Conservation (phyloP, 2,113 vertebrate species). For the Proteles cristata region DNA sequence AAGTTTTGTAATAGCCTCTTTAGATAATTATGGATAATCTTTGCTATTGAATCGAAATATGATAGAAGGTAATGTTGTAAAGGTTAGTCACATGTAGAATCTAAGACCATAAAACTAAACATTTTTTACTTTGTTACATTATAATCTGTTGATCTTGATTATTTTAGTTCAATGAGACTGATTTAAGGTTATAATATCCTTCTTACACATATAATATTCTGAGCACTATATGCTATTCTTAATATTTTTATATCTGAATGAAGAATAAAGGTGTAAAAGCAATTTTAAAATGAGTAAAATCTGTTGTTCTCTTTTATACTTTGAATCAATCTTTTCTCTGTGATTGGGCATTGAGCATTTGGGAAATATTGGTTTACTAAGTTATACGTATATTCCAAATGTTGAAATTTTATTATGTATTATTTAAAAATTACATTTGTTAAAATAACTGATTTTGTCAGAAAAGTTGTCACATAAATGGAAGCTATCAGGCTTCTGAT, state of each 20-base stretch:
- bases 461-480: not conserved
- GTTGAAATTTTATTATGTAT: conserved; percentile 3
- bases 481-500: not conserved
- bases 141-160: not conserved
- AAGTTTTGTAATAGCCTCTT: not conserved
- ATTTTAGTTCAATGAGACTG: not conserved
- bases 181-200: not conserved
- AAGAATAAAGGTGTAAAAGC: not conserved
- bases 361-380: conserved; percentile 12
- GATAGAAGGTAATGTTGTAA: not conserved
- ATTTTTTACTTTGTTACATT: not conserved
- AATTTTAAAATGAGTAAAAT: not conserved
- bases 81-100: not conserved
- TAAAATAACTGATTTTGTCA: conserved; percentile 24
- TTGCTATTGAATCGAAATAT: conserved; percentile 36
- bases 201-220: not conserved
- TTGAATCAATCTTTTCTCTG: not conserved
- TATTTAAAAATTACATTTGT: conserved; percentile 7
- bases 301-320: not conserved
- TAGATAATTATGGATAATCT: not conserved
- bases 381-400: conserved; percentile 23
- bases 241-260: not conserved
- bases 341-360: not conserved
- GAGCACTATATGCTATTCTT: not conserved
- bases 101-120: not conserved